Evolutionary conservation across 2,888 invertebrate species (phyloP), one percentile per base, ranked within the genome.

Genomic region (Melanotus villosus): DNA sequence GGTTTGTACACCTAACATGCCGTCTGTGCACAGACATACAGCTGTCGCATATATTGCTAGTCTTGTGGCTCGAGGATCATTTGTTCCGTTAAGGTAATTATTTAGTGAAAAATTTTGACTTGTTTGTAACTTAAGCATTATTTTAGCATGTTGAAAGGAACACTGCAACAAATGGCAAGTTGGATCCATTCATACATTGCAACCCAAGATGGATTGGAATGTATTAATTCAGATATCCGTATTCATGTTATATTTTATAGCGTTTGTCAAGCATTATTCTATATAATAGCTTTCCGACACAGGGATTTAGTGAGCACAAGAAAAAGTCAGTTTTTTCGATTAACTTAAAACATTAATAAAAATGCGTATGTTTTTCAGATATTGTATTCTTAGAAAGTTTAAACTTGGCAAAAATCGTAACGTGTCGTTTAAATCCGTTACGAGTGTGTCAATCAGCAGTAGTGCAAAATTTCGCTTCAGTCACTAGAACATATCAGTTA

Each of bases 181-280:
- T 98, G 97, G 96, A 92, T 95, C 69, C 95, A 96, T 80, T 86
- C 88, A 0, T 98, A 98, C 81, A 92, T 96, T 50, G 87, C 88
- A 0, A 88, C 89, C 0, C 91, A 92, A 72, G 91, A 92, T 74
- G 85, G 84, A 78, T 85, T 74, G 72, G 87, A 87, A 74, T 86
- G 85, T 73, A 82, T 87, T 0, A 86, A 87, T 76, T 85, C 87
- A 10, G 91, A 92, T 75, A 80, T 90, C 0, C 89, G 91, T 77
- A 89, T 92, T 0, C 97, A 99, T 81, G 89, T 91, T 2, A 93
- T 97, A 0, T 99, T 99, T 85, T 97, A 97, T 82, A 91, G 94
- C 0, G 90, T 96, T 2, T 97, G 97, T 77, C 98, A 99, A 84
- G 92, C 95, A 0, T 87, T 98, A 45, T 98, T 99, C 86, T 97